phyloP scores from a whole-genome alignment of 2,113 vertebrate genomes.

The Mesoclemmys tuberculata region DNA sequence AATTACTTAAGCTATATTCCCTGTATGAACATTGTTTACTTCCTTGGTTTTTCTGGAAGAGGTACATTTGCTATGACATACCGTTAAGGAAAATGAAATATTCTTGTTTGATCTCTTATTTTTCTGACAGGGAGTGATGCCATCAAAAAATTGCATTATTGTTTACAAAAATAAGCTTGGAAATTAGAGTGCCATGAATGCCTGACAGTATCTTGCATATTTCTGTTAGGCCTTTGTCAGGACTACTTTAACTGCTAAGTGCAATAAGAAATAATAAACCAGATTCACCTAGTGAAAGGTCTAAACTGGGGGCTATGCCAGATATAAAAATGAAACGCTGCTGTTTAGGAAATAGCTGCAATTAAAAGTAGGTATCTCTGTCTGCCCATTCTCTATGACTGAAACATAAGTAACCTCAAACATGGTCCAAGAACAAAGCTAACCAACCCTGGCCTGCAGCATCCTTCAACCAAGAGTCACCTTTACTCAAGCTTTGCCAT shows the following conservation, averaged over 20 bases:
- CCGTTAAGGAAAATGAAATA: slow-evolving; percentile 56
- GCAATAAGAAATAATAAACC: slow-evolving; percentile 47
- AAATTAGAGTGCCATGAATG: slow-evolving; percentile 40
- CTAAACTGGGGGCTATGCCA: slow-evolving; percentile 9
- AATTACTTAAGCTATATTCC: slow-evolving; percentile 68
- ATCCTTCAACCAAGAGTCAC: slow-evolving; percentile 53
- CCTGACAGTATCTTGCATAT: slow-evolving; percentile 43
- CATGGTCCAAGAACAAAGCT: slow-evolving; percentile 28
- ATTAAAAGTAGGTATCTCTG: slow-evolving; percentile 48
- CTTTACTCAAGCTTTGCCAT: slow-evolving; percentile 28
- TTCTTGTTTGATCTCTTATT: slow-evolving; percentile 54
- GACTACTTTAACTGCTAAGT: too few relatives aligned
- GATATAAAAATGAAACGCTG: slow-evolving; percentile 29
- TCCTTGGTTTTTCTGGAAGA: slow-evolving; percentile 53
- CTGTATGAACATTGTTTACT: slow-evolving; percentile 66
- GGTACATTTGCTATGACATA: slow-evolving; percentile 48
- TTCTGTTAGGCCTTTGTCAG: too few relatives aligned
- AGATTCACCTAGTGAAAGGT: slow-evolving; percentile 33
- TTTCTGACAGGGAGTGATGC: slow-evolving; percentile 37
- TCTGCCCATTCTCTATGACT: background rate
- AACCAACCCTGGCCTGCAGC: slow-evolving; percentile 35
- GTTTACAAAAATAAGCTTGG: slow-evolving; percentile 72
- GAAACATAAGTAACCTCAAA: slow-evolving; percentile 29
- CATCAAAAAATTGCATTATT: slow-evolving; percentile 12
- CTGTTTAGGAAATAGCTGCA: slow-evolving; percentile 34